These are phyloP conservation scores for Rafetus swinhoei DNA, from an alignment of 2,113 vertebrate species.

Conservation along the genomic window DNA sequence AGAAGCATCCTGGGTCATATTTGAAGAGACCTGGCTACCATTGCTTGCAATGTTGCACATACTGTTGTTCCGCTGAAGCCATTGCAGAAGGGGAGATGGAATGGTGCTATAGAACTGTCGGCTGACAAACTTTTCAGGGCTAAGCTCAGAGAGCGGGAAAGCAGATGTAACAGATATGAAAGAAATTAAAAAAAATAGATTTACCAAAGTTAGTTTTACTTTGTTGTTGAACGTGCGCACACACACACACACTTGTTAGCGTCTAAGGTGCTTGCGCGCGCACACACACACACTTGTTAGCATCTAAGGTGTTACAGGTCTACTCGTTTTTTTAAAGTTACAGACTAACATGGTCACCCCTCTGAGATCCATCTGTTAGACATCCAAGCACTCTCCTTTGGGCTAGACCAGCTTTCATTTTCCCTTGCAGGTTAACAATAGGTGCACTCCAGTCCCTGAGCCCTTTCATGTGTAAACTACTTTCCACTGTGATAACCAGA, in stretches of 20 bases:
- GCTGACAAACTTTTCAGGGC: not conserved
- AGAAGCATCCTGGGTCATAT: not conserved
- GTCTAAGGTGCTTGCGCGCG: no score
- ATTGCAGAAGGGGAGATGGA: not conserved
- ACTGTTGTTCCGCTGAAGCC: not conserved
- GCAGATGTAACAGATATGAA: not conserved
- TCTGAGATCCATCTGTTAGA: not conserved
- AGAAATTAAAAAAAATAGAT: not conserved
- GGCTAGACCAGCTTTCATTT: not conserved
- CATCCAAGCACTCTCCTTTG: not conserved
- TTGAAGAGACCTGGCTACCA: not conserved
- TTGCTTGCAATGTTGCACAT: rapidly evolving
- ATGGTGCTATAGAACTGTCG: rapidly evolving
- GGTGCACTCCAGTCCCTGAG: not conserved
- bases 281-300: no score
- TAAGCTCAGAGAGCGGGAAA: not conserved
- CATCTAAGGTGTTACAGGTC: no score
- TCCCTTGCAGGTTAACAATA: not conserved
- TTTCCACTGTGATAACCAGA: not conserved
- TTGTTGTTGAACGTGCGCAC: not conserved
- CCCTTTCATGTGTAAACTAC: not conserved
- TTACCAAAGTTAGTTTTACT: not conserved
- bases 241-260: no score
- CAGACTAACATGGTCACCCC: no score
- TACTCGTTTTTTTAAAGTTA: no score